Evolutionary conservation across 2,113 vertebrate genomes (phyloP).

Genomic region (Falco punctatus): DNA sequence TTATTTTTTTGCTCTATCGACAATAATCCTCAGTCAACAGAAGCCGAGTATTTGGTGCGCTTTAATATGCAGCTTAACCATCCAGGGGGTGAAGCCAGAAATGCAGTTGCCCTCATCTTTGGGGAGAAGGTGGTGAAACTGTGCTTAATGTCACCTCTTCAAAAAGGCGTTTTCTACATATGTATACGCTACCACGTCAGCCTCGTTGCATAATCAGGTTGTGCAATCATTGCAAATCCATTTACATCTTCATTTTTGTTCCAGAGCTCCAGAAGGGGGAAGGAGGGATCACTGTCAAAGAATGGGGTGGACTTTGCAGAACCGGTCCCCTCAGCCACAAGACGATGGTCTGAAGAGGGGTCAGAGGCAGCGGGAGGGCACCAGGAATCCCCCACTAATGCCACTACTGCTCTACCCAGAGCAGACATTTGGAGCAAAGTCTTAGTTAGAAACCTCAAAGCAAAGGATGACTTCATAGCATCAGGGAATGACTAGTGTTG

Average conservation of each 20-base stretch:
- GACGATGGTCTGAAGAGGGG: neutral
- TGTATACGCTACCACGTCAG: neutral
- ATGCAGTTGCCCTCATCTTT: neutral
- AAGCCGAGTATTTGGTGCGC: neutral
- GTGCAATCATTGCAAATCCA: constrained; percentile 44
- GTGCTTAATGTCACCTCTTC: neutral
- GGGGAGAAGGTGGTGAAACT: constrained; percentile 34
- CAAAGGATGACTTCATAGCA: constrained; percentile 60
- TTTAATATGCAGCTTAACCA: neutral
- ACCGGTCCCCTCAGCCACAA: neutral
- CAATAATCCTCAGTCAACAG: neutral
- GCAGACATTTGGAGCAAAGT: neutral
- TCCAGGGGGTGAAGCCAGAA: neutral
- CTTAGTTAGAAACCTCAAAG: constrained; percentile 35
- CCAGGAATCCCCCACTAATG: neutral
- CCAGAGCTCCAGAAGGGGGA: neutral
- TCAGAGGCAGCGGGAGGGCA: neutral
- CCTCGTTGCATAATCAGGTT: constrained; percentile 8
- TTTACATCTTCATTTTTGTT: constrained; percentile 38
- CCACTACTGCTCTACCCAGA: neutral
- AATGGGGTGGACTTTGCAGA: neutral
- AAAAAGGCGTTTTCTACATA: constrained; percentile 44
- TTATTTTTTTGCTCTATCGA: neutral
- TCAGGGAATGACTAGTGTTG: constrained; percentile 10
- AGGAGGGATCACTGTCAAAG: neutral